Conservation (phyloP, 2,113 vertebrate species). For the Pica pica region DNA sequence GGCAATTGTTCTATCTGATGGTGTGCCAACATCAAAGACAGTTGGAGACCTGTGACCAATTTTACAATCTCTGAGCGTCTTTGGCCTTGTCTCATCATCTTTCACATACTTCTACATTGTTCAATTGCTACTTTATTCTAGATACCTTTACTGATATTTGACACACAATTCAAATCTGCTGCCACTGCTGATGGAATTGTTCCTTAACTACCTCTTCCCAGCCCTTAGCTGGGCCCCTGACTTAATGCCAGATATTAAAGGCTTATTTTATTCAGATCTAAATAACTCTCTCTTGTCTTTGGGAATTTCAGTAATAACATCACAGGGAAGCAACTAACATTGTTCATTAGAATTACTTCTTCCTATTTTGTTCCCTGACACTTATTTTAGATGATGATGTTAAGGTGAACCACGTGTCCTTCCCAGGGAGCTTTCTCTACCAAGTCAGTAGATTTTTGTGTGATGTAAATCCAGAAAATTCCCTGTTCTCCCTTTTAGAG, state of each 20-base stretch:
- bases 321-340: neutral
- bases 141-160: neutral
- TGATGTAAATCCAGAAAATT: neutral
- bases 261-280: neutral
- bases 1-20: neutral
- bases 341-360: neutral
- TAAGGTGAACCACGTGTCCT: neutral
- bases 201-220: neutral
- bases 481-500: neutral
- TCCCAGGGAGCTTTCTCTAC: neutral
- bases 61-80: neutral
- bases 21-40: fast-evolving
- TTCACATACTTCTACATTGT: neutral
- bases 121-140: neutral
- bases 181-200: neutral
- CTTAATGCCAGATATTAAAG: neutral
- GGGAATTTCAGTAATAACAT: neutral
- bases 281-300: neutral
- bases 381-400: neutral
- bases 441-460: neutral
- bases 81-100: neutral
- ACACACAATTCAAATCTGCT: neutral
- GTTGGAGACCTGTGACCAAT: neutral
- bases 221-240: neutral
- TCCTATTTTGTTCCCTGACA: neutral